phyloP scores from a whole-genome alignment of 2,888 invertebrate species.

The Agrenia bidenticulata region DNA sequence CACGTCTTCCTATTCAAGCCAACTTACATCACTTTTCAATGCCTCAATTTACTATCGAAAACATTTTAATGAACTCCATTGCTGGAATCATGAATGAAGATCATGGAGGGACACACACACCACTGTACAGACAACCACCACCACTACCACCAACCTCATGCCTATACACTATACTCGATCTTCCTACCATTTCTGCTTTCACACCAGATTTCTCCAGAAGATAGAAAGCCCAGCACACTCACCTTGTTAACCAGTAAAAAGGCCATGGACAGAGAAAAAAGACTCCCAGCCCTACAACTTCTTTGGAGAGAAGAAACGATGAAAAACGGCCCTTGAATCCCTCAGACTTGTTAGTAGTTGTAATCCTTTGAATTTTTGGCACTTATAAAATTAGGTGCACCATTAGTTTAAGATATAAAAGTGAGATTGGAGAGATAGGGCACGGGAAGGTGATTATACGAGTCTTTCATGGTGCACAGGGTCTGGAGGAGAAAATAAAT shows the following conservation, averaged over 20 bases:
- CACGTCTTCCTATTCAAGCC: not conserved
- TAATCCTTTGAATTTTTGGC: constrained; percentile 14
- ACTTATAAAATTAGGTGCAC: constrained; percentile 49
- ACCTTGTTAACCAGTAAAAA: not conserved
- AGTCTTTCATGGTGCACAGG: too few species aligned
- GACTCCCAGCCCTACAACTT: not conserved
- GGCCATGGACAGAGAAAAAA: not conserved
- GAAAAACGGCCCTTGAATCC: not conserved
- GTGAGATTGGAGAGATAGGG: not conserved
- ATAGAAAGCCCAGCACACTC: not conserved
- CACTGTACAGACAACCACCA: too few species aligned
- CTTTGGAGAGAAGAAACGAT: constrained; percentile 13
- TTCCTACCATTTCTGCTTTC: not conserved
- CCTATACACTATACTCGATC: too few species aligned
- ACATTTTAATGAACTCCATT: constrained; percentile 8
- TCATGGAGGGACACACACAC: too few species aligned
- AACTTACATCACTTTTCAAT: constrained; percentile 6
- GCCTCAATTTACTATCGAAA: not conserved
- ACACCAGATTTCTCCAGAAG: not conserved
- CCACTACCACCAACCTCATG: too few species aligned
- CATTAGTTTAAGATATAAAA: constrained; percentile 28
- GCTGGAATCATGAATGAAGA: too few species aligned
- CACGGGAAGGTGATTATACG: not conserved
- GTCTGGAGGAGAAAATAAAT: not conserved
- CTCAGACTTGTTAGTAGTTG: too few species aligned